These are phyloP conservation scores for Nymphicus hollandicus DNA, from an alignment of 2,113 vertebrate species.

Conservation along the genomic window DNA sequence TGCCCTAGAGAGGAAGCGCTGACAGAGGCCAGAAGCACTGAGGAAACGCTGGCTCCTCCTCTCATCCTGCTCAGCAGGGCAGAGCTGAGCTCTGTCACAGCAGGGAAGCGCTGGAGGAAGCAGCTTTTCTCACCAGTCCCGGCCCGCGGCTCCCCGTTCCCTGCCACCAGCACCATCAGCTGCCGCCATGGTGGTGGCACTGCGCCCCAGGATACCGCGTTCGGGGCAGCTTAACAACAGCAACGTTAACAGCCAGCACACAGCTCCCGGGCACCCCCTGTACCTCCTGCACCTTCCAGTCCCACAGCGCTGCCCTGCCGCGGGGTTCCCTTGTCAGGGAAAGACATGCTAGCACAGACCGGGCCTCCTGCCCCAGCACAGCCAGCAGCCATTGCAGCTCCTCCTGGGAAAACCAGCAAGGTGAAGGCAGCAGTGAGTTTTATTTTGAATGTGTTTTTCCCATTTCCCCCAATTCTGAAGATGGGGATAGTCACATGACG, in stretches of 20 bases:
- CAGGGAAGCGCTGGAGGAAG: neutral
- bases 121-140: neutral
- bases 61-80: neutral
- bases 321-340: neutral
- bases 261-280: too few relatives aligned
- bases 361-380: neutral
- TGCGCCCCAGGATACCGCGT: neutral
- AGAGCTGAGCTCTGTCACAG: neutral
- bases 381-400: neutral
- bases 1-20: accelerated
- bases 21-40: accelerated
- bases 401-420: neutral
- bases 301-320: neutral
- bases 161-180: neutral
- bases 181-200: too few relatives aligned
- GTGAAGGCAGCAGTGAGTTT: neutral
- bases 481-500: too few relatives aligned
- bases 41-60: neutral
- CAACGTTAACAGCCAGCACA: accelerated
- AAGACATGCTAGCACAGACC: neutral
- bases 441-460: neutral
- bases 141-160: neutral
- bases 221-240: neutral
- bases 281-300: neutral
- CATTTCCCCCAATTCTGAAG: neutral